These are phyloP conservation scores for Hirtodrosophila histrioides DNA, from an alignment of 2,888 invertebrate species.

Conservation along the genomic window DNA sequence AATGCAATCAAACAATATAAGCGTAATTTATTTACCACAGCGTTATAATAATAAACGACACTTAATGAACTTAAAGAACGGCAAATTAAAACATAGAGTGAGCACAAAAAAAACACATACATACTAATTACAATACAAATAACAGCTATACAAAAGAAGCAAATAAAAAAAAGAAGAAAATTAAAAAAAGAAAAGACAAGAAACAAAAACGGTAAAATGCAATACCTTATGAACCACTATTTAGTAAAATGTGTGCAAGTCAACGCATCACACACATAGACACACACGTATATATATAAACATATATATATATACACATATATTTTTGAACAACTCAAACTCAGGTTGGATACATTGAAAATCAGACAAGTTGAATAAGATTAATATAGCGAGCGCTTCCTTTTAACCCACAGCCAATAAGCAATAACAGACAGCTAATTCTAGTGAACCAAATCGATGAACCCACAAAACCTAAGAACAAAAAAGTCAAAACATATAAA, in stretches of 20 bases:
- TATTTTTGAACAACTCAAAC: constrained; percentile 80
- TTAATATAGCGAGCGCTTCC: constrained; percentile 75
- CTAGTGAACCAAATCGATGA: constrained; percentile 47
- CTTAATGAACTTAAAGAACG: constrained; percentile 41
- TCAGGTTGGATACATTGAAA: constrained; percentile 80
- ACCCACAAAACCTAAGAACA: constrained; percentile 35
- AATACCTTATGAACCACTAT: constrained; percentile 54
- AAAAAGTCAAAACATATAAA: constrained; percentile 17
- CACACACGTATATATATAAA: constrained; percentile 31
- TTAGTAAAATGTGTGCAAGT: constrained; percentile 52
- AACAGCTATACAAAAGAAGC: constrained; percentile 28
- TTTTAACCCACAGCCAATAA: constrained; percentile 77
- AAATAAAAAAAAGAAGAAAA: constrained; percentile 22
- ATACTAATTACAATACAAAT: constrained; percentile 46
- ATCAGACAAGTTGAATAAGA: constrained; percentile 74
- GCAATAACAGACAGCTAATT: constrained; percentile 32
- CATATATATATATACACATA: constrained; percentile 48
- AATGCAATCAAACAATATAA: constrained; percentile 58
- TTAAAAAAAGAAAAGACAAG: constrained; percentile 21
- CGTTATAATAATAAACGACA: constrained; percentile 44
- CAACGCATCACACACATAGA: constrained; percentile 43
- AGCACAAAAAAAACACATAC: constrained; percentile 63
- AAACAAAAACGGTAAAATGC: constrained; percentile 36
- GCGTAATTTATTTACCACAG: constrained; percentile 47
- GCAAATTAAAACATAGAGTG: constrained; percentile 73